Base-by-base conservation (phyloP, 2,797 vertebrate genomes). In the Echiichthys vipera region DNA sequence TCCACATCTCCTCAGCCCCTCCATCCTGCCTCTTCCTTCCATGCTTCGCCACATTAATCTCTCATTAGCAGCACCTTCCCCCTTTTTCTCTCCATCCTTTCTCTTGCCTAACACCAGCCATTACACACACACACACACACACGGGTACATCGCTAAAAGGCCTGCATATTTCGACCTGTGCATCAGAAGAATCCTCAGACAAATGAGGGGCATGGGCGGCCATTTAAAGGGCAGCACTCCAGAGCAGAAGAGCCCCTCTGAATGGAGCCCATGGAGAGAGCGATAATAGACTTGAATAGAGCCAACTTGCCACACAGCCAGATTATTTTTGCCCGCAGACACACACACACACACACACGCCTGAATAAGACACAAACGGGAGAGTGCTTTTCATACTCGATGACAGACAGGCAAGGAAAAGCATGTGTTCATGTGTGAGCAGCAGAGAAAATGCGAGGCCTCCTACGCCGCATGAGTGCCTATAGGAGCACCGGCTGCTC, bases 1-100 rank as follows among this genome's bases (percentile, higher is more conserved):
- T 24, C 40, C 43, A 34, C 66, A 55, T 53, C 68, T 56, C 63
- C 40, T 51, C 72, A 66, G n/a, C 53, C 71, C 37, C 65, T 67
- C 24, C 29, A 47, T 74, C 54, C 74, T 83, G 65, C 66, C 65
- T 74, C 77, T 77, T 78, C 77, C 76, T 81, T 64, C 47, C 57
- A n/a, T 62, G 74, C 83, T 79, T 73, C 49, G 65, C 70, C 78
- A 88, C 89, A 88, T 87, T 88, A 90, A 88, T 90, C 85, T 86
- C 84, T 88, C 82, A 89, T 91, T 86, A 90, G 65, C 34, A 15
- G 34, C 58, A 46, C 49, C 65, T 25, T 9, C 61, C 57, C 20
- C 42, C 53, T 18, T 29, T 77, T 69, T 18, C 51, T 47, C 56
- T 54, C 25, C 46, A 78, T 53, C 45, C 46, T 69, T 70, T 82